Evolutionary conservation across 2,113 vertebrate species (phyloP).

Genomic region (Cynocephalus volans): DNA sequence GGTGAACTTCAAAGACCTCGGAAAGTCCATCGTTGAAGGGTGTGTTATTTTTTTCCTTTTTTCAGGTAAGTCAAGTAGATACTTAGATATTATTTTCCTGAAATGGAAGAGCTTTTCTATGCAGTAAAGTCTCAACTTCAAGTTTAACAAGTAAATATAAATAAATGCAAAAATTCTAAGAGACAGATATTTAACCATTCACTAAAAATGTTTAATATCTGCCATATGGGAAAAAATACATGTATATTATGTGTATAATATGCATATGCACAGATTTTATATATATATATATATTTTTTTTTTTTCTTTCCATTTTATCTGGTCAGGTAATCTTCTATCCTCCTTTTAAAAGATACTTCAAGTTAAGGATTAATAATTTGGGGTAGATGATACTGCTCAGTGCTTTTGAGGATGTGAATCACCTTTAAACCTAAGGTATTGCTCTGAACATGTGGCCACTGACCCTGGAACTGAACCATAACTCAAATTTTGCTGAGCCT

Average conservation of each 20-base stretch:
- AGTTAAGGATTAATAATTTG: constrained; percentile 18
- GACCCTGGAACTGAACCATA: constrained; percentile 71
- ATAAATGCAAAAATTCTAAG: neutral
- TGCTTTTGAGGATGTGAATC: constrained; percentile 64
- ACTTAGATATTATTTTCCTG: neutral
- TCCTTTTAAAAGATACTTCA: neutral
- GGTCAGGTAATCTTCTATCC: neutral
- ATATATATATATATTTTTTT: neutral
- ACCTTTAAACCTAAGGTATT: constrained; percentile 75
- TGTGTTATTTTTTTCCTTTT: neutral
- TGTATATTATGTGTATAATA: neutral
- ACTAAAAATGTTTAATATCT: neutral
- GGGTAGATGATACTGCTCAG: neutral
- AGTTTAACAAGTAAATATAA: neutral
- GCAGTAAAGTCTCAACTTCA: neutral
- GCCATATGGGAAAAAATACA: neutral
- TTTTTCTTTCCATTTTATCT: neutral
- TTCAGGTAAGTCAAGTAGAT: neutral
- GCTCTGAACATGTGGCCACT: constrained; percentile 65
- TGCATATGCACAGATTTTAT: neutral
- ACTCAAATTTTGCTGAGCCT: constrained; percentile 78
- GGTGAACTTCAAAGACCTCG: neutral
- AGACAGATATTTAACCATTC: neutral
- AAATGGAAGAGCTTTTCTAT: neutral
- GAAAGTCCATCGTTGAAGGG: neutral